Evolutionary conservation across 2,888 invertebrate genomes (phyloP).

Genomic region (Tachina grossa): DNA sequence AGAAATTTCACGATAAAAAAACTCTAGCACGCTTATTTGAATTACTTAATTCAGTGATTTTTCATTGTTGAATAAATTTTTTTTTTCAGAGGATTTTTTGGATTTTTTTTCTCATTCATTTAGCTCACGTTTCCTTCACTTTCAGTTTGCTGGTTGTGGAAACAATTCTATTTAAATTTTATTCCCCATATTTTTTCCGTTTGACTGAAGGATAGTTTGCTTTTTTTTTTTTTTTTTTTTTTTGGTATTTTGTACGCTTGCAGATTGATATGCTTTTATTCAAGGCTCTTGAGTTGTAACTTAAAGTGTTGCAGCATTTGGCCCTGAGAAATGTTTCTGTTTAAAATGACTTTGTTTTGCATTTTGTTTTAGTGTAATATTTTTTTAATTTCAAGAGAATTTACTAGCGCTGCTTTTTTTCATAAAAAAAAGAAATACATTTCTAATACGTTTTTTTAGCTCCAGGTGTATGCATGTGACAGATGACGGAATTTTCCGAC

Average conservation of each 20-base stretch:
- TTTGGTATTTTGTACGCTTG: constrained; percentile 10
- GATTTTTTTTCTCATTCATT: not conserved
- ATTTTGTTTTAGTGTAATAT: not conserved
- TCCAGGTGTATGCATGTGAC: too few species aligned
- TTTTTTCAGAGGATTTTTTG: constrained; percentile 24
- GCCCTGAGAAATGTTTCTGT: not conserved
- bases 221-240: too few species aligned
- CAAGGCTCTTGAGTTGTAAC: constrained; percentile 54
- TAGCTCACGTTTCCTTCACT: constrained; percentile 24
- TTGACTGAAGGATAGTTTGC: constrained; percentile 1
- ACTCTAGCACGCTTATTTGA: constrained; percentile 21
- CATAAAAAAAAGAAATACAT: too few species aligned
- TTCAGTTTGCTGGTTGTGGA: constrained; percentile 9
- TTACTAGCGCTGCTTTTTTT: not conserved
- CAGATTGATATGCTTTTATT: constrained; percentile 16
- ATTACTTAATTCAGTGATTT: constrained; percentile 64
- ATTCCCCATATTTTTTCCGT: constrained; percentile 21
- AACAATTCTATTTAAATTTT: constrained; percentile 16
- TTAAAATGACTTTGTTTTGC: not conserved
- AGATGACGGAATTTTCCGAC: too few species aligned
- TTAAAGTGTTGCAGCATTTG: constrained; percentile 44
- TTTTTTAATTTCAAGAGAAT: not conserved
- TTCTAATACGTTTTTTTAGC: too few species aligned
- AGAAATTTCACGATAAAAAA: not conserved
- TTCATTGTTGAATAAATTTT: constrained; percentile 58